Conservation (phyloP, 1,140 invertebrate genomes). For the Lineus longissimus region DNA sequence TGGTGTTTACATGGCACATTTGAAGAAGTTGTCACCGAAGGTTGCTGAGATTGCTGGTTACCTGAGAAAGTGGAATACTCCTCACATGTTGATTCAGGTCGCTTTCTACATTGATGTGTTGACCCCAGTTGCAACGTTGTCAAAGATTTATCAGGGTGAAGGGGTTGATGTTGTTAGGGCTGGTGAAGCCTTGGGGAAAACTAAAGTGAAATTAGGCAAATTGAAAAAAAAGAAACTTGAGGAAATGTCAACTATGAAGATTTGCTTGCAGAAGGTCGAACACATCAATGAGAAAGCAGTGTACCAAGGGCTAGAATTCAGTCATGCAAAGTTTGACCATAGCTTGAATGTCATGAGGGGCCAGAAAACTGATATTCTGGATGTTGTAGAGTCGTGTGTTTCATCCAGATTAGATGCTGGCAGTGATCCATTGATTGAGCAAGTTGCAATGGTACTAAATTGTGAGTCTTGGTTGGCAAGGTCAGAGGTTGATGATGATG, state of each 20-base stretch:
- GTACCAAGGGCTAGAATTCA: background rate
- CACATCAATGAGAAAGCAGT: background rate
- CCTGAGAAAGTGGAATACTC: slow-evolving; percentile 7
- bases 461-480: background rate
- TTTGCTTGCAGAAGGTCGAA: background rate
- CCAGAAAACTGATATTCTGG: background rate
- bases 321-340: background rate
- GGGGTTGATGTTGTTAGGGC: background rate
- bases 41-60: background rate
- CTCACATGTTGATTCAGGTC: background rate
- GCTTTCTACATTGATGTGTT: background rate
- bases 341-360: background rate
- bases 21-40: background rate
- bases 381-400: background rate
- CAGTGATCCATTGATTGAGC: background rate
- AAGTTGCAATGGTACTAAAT: background rate
- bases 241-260: background rate
- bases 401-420: background rate
- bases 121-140: background rate
- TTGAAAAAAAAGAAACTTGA: background rate
- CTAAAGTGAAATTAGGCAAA: background rate
- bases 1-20: slow-evolving; percentile 1
- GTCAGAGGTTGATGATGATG: background rate
- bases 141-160: background rate
- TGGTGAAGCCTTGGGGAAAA: background rate